These are phyloP conservation scores for Radopholus similis DNA, from an alignment of 1,140 invertebrate species.

Conservation along the genomic window DNA sequence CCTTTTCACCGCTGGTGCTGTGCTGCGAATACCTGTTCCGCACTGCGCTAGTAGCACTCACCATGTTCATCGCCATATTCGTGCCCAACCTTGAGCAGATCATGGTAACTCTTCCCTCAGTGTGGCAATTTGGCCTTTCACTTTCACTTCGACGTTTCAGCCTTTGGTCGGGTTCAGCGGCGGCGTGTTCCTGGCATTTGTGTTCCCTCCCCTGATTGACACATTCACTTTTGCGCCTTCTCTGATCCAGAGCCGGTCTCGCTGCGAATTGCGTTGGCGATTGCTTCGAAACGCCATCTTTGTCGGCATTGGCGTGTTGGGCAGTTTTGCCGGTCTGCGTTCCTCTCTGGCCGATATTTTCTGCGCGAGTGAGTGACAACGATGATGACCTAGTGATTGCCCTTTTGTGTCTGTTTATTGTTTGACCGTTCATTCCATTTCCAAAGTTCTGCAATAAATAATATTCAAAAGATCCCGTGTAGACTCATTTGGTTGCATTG, in stretches of 20 bases:
- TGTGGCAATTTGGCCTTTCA: neutral
- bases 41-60: neutral
- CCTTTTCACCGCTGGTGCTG: neutral
- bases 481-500: neutral
- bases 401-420: too few species aligned
- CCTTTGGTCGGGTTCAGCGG: constrained; percentile 51
- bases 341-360: constrained; percentile 7
- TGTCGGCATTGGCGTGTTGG: constrained; percentile 1
- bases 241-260: neutral
- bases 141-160: neutral
- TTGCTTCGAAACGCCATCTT: constrained; percentile 6
- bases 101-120: constrained; percentile 29
- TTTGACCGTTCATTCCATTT: too few species aligned
- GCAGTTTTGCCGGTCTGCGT: constrained; percentile 8
- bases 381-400: too few species aligned
- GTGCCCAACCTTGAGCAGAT: constrained; percentile 53
- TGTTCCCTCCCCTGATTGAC: constrained; percentile 49
- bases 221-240: constrained; percentile 42
- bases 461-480: too few species aligned
- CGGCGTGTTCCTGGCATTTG: constrained; percentile 51
- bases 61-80: constrained; percentile 39
- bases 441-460: too few species aligned
- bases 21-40: constrained; percentile 5
- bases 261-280: neutral
- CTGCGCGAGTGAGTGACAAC: too few species aligned